These are phyloP conservation scores for Diachrysia chrysitis DNA, from an alignment of 2,888 invertebrate genomes.

Conservation along the genomic window DNA sequence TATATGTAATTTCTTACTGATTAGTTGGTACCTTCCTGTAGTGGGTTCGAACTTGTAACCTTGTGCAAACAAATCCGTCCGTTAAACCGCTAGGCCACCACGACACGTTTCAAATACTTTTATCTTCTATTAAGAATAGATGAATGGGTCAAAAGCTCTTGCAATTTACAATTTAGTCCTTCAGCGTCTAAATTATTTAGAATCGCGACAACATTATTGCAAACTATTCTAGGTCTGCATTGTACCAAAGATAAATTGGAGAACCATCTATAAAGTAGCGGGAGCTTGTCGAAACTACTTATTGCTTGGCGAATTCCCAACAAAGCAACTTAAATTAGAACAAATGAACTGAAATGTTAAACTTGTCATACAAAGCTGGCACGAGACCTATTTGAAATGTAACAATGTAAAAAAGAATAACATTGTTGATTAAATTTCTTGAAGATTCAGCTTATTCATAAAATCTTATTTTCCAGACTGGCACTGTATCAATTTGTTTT, in stretches of 20 bases:
- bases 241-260: slow-evolving; percentile 41
- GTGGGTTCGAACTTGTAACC: no score
- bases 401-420: not conserved
- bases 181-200: not conserved
- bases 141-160: no score
- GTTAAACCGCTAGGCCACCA: no score
- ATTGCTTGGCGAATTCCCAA: slow-evolving; percentile 64
- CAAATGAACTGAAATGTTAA: slow-evolving; percentile 57
- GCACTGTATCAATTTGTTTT: not conserved
- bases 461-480: not conserved
- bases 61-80: no score
- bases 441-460: not conserved
- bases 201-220: slow-evolving; percentile 15
- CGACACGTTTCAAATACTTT: no score
- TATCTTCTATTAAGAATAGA: no score
- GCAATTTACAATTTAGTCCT: not conserved
- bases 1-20: no score
- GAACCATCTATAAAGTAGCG: slow-evolving; percentile 54
- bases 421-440: not conserved
- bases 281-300: slow-evolving; percentile 60
- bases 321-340: slow-evolving; percentile 59
- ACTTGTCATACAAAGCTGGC: slow-evolving; percentile 14
- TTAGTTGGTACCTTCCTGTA: no score
- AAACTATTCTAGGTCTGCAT: slow-evolving; percentile 7
- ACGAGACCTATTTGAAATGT: slow-evolving; percentile 7